Percentiles rank a stretch among this genome's conserved stretches.
Evolutionary conservation across 2,113 vertebrate species (phyloP).

Genomic region (Aegotheles bennettii): DNA sequence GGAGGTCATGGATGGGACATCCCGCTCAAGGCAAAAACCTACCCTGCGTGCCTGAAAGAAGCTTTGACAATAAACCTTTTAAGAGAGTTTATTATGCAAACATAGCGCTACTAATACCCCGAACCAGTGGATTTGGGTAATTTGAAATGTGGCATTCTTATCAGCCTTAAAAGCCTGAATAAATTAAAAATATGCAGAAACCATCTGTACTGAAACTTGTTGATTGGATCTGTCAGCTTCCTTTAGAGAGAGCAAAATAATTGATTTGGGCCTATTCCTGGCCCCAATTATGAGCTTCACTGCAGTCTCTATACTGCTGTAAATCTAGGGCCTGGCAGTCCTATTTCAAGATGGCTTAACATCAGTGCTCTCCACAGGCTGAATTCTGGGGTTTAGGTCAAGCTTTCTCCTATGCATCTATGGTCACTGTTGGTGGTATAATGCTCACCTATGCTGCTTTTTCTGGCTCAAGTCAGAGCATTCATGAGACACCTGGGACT

Average conservation of each 20-base stretch:
- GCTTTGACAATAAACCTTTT: slow-evolving; percentile 45
- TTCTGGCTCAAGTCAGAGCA: neutral
- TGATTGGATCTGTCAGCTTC: slow-evolving; percentile 6
- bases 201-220: slow-evolving; percentile 41
- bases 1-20: slow-evolving; percentile 11
- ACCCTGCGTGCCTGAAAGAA: slow-evolving; percentile 23
- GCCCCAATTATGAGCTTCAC: neutral
- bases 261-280: neutral
- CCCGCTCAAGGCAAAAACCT: slow-evolving; percentile 29
- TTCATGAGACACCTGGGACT: neutral
- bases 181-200: slow-evolving; percentile 42
- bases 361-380: neutral
- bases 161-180: slow-evolving; percentile 5
- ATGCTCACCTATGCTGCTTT: neutral
- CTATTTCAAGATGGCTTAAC: neutral
- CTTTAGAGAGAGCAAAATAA: neutral
- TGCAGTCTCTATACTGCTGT: neutral
- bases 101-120: neutral
- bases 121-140: slow-evolving; percentile 23
- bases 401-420: neutral
- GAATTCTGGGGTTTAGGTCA: neutral
- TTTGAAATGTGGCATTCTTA: slow-evolving; percentile 2
- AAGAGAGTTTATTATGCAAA: slow-evolving; percentile 39
- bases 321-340: neutral
- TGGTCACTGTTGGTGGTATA: neutral